Evolutionary conservation across 2,888 invertebrate genomes (phyloP), one percentile per base, ranked within the genome.

Genomic region (Nephrotoma guestfalica): DNA sequence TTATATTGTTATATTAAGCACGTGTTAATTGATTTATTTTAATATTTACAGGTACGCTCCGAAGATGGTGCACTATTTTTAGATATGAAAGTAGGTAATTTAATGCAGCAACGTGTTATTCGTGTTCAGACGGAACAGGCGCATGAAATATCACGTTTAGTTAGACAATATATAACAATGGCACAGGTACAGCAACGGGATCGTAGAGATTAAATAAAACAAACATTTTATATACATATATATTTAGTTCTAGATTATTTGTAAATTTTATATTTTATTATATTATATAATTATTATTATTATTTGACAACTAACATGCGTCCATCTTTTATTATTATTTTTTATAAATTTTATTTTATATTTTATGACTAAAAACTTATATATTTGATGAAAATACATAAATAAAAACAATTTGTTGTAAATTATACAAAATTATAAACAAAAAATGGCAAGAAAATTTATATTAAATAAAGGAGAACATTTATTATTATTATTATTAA

Each of bases 51-150:
- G 94, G 95, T 95, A 43, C 94, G 97, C 88, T 97, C 97, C 0
- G 98, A 98, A 90, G 97, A 97, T 91, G 97, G 97, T 88, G 96
- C 97, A 0, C 93, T 98, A 87, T 98, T 95, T 92, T 93, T 99
- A 91, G 99, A 99, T 92, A 96, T 99, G 95, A 99, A 99, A 92
- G 97, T 98, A 90, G 98, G 99, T 45, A 98, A 98, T 90, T 93
- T 99, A 90, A 96, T 98, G 94, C 97, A 98, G 91, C 98, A 98
- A 92, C 94, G 97, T 89, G 97, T 98, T 89, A 97, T 98, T 88
- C 94, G 98, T 89, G 94, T 99, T 89, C 98, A 99, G 91, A 99
- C 99, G 0, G 98, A 99, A 92, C 97, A 99, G 92, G 99, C 99
- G 57, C 98, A 98, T 90, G 99, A 99, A 92, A 97, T 99, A 89